Evolutionary conservation across 2,797 vertebrate species (phyloP).

Genomic region (Urophycis tenuis): DNA sequence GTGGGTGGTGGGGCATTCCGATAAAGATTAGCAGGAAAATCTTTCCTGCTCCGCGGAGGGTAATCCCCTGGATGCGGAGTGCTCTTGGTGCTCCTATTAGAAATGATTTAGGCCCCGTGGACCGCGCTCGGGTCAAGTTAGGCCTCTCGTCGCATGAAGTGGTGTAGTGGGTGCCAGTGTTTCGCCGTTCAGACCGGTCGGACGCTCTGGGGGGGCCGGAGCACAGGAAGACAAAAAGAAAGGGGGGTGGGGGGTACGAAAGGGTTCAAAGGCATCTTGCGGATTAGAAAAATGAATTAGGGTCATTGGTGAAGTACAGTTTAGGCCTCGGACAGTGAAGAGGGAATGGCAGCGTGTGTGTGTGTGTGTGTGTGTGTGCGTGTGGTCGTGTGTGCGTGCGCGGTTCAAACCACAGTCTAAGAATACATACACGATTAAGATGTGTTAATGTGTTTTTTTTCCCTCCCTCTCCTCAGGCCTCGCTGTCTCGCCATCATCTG

Average conservation of each 20-base stretch:
- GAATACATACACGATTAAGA: slow-evolving; percentile 20
- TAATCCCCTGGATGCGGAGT: slow-evolving; percentile 63
- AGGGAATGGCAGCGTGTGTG: slow-evolving; percentile 16
- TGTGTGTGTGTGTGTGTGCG: slow-evolving; percentile 30
- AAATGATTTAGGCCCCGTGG: slow-evolving; percentile 61
- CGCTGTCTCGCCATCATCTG: no score
- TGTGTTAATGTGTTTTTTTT: no score
- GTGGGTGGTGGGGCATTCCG: slow-evolving; percentile 59
- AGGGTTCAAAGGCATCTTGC: slow-evolving; percentile 59
- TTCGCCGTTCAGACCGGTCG: slow-evolving; percentile 21
- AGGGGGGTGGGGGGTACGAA: slow-evolving; percentile 16
- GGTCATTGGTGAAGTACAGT: slow-evolving; percentile 41
- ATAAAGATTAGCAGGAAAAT: slow-evolving; percentile 71
- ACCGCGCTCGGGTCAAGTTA: slow-evolving; percentile 60
- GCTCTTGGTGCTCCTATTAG: slow-evolving; percentile 54
- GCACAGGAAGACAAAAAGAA: slow-evolving; percentile 44
- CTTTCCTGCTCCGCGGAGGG: slow-evolving; percentile 71
- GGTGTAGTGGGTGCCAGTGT: slow-evolving; percentile 56
- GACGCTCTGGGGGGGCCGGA: slow-evolving; percentile 32
- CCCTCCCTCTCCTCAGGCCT: no score
- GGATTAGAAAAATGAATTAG: slow-evolving; percentile 55
- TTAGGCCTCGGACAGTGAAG: slow-evolving; percentile 23
- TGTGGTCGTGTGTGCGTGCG: slow-evolving; percentile 37
- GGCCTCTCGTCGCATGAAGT: slow-evolving; percentile 59
- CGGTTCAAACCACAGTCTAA: slow-evolving; percentile 28